Base-by-base conservation (phyloP, 2,888 invertebrate genomes). In the Lepidochrysops patricia region DNA sequence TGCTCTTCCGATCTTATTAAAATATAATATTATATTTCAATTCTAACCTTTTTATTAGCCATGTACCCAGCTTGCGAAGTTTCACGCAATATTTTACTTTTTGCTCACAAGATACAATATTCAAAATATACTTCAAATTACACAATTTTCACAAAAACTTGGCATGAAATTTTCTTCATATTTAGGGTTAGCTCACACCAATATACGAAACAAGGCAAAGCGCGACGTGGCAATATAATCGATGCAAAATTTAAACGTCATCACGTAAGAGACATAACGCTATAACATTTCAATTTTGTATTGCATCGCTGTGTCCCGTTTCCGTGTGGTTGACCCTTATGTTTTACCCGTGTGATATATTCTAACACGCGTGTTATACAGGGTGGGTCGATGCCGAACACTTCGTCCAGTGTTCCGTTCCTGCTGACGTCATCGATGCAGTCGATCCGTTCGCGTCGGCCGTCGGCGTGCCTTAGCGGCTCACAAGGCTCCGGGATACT, bases 351-450 rank as follows among this genome's bases (percentile, higher is more conserved):
- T n/a, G 19, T 43, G 9, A n/a, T 9, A 6, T 7, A 49, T 25
- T 25, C 32, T 54, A 54, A 54, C 19, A 15, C 4, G 4, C 19
- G 32, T 43, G 25, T 61, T 43, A 64, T 66, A 63, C 91, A 96
- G 96, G 95, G 95, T 75, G 95, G 95, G 72, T 96, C 96, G 69
- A 94, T 96, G 95, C 96, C 96, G 73, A 96, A 96, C 82, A 96
- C 96, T 64, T 95, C 96, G 73, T 95, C 94, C 86, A 96, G 95
- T 83, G 96, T 96, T 67, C 96, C 96, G 68, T 95, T 95, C 84
- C 90, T 96, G 84, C 90, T 95, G 74, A 94, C 94, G 71, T 94
- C 85, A 35, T 85, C 86, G 59, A 82, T 82, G 83, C 82, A 82
- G 72, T 85, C 86, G 35, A 79, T 95, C 93, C 80, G 94, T 91